Percentiles rank a stretch among this genome's conserved stretches.
phyloP scores from a whole-genome alignment of 2,797 vertebrate species.

The Propithecus perrieri region DNA sequence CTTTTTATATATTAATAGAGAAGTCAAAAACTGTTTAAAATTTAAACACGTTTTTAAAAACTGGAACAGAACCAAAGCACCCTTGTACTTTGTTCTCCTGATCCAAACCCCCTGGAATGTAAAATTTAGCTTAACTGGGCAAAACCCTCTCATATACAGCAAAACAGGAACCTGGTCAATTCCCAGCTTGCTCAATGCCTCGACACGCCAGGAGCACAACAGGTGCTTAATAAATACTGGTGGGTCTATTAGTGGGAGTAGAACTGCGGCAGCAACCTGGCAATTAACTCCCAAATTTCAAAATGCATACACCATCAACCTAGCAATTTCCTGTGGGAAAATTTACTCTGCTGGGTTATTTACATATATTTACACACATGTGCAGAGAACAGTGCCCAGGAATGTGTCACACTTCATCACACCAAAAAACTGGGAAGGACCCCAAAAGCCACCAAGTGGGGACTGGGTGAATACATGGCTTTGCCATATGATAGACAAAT shows the following conservation, averaged over 20 bases:
- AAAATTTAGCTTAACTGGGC: neutral
- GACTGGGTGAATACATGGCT: rapidly evolving
- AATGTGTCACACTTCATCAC: neutral
- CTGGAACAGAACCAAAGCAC: neutral
- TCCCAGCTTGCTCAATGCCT: neutral
- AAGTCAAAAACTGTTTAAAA: neutral
- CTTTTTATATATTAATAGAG: neutral
- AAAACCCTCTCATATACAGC: neutral
- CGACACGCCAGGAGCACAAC: neutral
- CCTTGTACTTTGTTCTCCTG: neutral
- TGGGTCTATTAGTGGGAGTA: neutral
- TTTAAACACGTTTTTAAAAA: neutral
- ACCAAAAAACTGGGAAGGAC: neutral
- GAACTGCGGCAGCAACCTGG: neutral
- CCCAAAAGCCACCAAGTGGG: neutral
- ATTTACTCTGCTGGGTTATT: neutral
- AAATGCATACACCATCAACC: neutral
- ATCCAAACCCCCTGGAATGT: neutral
- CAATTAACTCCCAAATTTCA: constrained; percentile 3
- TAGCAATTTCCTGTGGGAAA: neutral
- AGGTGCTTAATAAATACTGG: neutral
- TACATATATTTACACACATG: neutral
- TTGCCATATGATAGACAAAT: neutral
- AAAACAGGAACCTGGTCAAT: neutral
- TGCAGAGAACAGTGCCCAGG: neutral